Conservation (phyloP, 2,797 vertebrate genomes). For the Discoglossus pictus region DNA sequence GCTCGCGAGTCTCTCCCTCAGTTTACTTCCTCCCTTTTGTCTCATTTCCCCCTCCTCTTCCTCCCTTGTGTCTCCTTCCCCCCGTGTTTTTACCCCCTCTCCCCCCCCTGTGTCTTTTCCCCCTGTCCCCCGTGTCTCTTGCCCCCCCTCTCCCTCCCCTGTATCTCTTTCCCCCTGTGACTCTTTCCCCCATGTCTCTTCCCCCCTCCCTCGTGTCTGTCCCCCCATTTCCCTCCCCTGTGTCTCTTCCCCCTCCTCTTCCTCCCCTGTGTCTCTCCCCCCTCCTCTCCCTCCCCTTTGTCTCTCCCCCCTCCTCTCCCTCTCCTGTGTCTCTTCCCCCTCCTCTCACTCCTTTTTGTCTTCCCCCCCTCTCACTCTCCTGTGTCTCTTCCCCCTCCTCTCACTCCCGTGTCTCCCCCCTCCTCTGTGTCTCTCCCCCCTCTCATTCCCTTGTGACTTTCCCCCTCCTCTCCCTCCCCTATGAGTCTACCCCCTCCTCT, state of each 20-base stretch:
- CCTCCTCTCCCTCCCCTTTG: background rate
- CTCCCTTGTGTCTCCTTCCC: background rate
- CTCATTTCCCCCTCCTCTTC: background rate
- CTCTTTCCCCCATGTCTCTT: background rate
- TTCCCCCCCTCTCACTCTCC: background rate
- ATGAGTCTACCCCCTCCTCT: conserved; percentile 28
- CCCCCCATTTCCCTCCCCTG: background rate
- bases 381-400: background rate
- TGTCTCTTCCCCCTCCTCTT: background rate
- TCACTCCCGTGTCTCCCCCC: background rate
- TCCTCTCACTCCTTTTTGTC: background rate
- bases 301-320: background rate
- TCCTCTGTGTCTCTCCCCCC: background rate
- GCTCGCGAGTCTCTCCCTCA: background rate
- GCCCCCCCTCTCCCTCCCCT: background rate
- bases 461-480: conserved; percentile 52
- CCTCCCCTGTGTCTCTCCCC: background rate
- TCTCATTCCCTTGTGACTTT: background rate
- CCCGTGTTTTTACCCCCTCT: background rate
- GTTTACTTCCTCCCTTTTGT: background rate
- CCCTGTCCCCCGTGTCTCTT: background rate
- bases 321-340: background rate
- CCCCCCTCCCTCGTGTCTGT: background rate
- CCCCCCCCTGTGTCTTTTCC: background rate
- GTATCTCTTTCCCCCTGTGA: background rate